Base-by-base conservation (phyloP, 2,113 vertebrate genomes). In the Aramus guarauna region DNA sequence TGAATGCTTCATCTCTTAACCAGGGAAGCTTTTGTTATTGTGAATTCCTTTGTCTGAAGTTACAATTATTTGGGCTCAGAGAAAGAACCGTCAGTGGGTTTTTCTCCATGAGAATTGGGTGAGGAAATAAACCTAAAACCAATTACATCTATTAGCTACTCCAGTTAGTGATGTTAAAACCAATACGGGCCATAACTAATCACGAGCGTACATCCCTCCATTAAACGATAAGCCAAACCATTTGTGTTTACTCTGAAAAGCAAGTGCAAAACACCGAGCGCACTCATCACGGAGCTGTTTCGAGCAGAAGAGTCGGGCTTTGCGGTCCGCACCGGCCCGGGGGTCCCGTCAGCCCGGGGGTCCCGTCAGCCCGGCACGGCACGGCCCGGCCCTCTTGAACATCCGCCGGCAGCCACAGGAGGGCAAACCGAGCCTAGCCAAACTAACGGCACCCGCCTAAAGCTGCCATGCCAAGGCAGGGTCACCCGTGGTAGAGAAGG, bases 351-450 rank as follows among this genome's bases (percentile, higher is more conserved):
- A 15, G 41, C 6, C 23, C 24, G 0, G 41, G 68, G 59, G n/a
- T n/a, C n/a, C n/a, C n/a, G n/a, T n/a, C n/a, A n/a, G n/a, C n/a
- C 59, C 37, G 85, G 4, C 63, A 58, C 48, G 0, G 2, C 4
- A 9, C 27, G 64, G 66, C n/a, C n/a, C n/a, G n/a, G n/a, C 34
- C 30, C 72, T 88, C 59, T 15, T 21, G 82, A 94, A 86, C 13
- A 48, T 85, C 95, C 64, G 6, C 92, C 43, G 48, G 43, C 88
- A 94, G 91, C 91, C 95, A 91, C 92, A 96, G 94, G 88, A 96
- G 96, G 91, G 92, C 88, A 91, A 96, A 97, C 56, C 9, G 60
- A 96, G 80, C 76, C 52, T 1, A 24, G 39, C 34, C 82, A 20
- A 85, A 11, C n/a, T 2, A 1, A 60, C 30, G 50, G 19, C 50